phyloP scores from a whole-genome alignment of 2,888 invertebrate species.

The Conchocele bisecta region DNA sequence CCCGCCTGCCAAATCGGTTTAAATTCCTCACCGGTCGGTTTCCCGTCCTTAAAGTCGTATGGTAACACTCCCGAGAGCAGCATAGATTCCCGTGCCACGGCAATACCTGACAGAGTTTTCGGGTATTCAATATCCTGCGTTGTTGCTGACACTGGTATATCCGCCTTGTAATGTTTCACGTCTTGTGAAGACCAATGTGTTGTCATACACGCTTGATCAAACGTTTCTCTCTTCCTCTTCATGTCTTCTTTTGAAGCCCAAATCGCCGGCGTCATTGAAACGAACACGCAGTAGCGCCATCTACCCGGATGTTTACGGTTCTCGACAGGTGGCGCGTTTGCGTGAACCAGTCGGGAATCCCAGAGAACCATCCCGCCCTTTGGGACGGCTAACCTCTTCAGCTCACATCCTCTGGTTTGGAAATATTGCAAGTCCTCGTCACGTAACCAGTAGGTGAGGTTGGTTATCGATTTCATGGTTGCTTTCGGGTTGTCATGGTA shows the following conservation, averaged over 20 bases:
- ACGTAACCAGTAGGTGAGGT: constrained; percentile 52
- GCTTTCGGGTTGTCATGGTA: constrained; percentile 49
- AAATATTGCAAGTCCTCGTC: constrained; percentile 64
- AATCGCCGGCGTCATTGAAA: constrained; percentile 71
- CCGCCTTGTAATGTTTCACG: no score
- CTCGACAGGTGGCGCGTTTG: constrained; percentile 61
- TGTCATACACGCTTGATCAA: constrained; percentile 56
- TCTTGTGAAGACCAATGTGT: constrained; percentile 68
- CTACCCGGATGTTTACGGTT: constrained; percentile 58
- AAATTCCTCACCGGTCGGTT: constrained; percentile 58
- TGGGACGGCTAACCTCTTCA: constrained; percentile 68
- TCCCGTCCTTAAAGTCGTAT: constrained; percentile 60
- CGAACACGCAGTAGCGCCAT: constrained; percentile 70
- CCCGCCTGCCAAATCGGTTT: no score
- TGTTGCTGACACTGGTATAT: no score
- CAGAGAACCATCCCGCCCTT: constrained; percentile 75
- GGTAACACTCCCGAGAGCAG: constrained; percentile 55
- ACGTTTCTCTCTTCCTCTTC: constrained; percentile 56
- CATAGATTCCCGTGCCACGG: constrained; percentile 62
- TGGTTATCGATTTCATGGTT: constrained; percentile 30
- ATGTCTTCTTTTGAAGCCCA: constrained; percentile 68
- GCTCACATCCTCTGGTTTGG: constrained; percentile 56
- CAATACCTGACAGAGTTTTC: constrained; percentile 70
- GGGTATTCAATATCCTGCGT: no score
- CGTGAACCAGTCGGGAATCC: constrained; percentile 74